These are phyloP conservation scores for Schizopygopsis pylzovi DNA, from an alignment of 2,797 vertebrate genomes.

Conservation along the genomic window DNA sequence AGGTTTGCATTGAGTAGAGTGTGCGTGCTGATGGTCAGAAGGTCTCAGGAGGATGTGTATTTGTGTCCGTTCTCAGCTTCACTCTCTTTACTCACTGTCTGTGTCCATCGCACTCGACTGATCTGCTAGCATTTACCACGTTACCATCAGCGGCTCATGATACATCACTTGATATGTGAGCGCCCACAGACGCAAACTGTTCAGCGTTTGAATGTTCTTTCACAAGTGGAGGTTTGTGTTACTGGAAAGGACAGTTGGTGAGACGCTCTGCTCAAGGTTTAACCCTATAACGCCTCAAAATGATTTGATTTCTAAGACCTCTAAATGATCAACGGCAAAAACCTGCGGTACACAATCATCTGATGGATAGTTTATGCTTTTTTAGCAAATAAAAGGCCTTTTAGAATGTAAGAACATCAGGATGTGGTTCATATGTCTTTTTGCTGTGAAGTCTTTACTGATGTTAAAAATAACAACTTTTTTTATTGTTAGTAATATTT, in stretches of 20 bases:
- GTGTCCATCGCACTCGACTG: not conserved
- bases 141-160: not conserved
- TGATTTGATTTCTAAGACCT: too few relatives aligned
- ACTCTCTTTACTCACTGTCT: conserved; percentile 27
- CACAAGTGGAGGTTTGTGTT: not conserved
- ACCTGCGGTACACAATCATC: too few relatives aligned
- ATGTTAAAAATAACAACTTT: too few relatives aligned
- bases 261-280: too few relatives aligned
- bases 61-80: conserved; percentile 1
- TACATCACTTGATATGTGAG: not conserved
- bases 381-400: too few relatives aligned
- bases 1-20: conserved; percentile 9
- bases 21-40: not conserved
- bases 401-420: too few relatives aligned
- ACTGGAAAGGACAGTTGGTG: not conserved
- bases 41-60: not conserved
- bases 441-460: too few relatives aligned
- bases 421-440: too few relatives aligned
- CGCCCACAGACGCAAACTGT: conserved; percentile 23
- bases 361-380: too few relatives aligned
- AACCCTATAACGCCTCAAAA: too few relatives aligned
- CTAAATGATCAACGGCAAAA: too few relatives aligned
- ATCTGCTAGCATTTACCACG: not conserved
- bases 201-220: not conserved
- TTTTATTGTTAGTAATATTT: too few relatives aligned